Conservation (phyloP, 2,113 vertebrate species). For the Balaenoptera acutorostrata region DNA sequence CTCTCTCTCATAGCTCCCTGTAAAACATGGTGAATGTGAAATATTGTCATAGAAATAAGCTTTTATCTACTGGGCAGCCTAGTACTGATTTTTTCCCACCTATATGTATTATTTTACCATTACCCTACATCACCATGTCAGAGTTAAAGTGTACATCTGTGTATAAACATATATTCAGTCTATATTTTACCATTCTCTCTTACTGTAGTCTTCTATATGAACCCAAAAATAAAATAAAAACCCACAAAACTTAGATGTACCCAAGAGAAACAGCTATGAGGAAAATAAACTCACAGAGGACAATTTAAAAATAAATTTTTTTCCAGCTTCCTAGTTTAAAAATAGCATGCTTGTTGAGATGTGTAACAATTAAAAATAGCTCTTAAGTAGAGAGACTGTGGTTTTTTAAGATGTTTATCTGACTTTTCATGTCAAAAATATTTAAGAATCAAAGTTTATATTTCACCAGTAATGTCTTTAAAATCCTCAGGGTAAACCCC, state of each 20-base stretch:
- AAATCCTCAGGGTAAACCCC: neutral
- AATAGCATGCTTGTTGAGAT: constrained; percentile 69
- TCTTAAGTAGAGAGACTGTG: constrained; percentile 52
- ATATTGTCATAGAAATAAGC: neutral
- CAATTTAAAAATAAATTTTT: constrained; percentile 73
- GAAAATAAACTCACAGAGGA: constrained; percentile 69
- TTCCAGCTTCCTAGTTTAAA: constrained; percentile 74
- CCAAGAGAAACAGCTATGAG: constrained; percentile 54
- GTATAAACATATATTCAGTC: neutral
- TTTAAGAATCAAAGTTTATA: constrained; percentile 53
- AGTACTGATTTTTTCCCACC: neutral
- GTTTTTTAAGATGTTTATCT: constrained; percentile 72
- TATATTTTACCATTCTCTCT: neutral
- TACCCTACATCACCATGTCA: fast-evolving
- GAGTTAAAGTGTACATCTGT: neutral
- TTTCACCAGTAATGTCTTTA: constrained; percentile 25
- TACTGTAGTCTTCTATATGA: neutral
- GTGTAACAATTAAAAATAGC: constrained; percentile 72
- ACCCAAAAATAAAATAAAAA: neutral
- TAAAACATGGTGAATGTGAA: neutral
- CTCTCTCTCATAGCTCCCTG: neutral
- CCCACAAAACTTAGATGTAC: constrained; percentile 10
- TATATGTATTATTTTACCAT: neutral
- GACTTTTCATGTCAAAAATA: constrained; percentile 64
- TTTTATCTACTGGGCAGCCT: neutral